phyloP scores from a whole-genome alignment of 2,888 invertebrate genomes.

The Conchocele bisecta region DNA sequence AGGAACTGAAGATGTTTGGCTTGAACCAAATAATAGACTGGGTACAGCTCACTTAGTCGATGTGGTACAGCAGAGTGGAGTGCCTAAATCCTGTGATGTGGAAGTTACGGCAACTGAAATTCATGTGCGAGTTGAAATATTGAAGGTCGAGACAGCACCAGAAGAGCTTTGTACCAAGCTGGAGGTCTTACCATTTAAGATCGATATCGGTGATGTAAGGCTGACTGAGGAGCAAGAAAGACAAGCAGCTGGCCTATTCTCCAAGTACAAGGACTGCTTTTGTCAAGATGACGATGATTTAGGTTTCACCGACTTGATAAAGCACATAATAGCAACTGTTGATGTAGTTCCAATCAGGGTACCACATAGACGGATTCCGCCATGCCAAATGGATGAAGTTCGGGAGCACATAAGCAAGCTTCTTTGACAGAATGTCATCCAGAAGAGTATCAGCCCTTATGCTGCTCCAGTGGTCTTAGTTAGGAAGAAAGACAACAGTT shows the following conservation, averaged over 20 bases:
- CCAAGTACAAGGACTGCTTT: conserved; percentile 10
- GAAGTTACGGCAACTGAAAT: conserved; percentile 5
- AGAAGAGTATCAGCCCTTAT: not conserved
- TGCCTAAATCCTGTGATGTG: not conserved
- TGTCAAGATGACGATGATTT: conserved; percentile 11
- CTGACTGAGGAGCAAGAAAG: not conserved
- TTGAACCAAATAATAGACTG: conserved; percentile 1
- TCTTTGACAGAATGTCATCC: conserved; percentile 6
- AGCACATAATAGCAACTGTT: not conserved
- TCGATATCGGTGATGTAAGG: not conserved
- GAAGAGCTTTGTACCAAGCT: not conserved
- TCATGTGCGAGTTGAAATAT: not conserved
- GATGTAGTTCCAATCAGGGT: not conserved
- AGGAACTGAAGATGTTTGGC: conserved; percentile 15
- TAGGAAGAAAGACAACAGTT: not conserved
- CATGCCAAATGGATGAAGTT: conserved; percentile 1
- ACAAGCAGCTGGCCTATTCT: not conserved
- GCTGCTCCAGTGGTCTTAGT: conserved; percentile 6
- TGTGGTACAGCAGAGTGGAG: not conserved
- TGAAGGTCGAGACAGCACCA: too few species aligned
- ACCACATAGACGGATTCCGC: conserved; percentile 11
- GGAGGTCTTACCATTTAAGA: conserved; percentile 9
- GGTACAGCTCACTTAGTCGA: conserved; percentile 6
- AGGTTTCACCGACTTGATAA: not conserved
- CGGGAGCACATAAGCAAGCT: conserved; percentile 1